These are phyloP conservation scores for Merops nubicus DNA, from an alignment of 2,113 vertebrate species.

Conservation along the genomic window DNA sequence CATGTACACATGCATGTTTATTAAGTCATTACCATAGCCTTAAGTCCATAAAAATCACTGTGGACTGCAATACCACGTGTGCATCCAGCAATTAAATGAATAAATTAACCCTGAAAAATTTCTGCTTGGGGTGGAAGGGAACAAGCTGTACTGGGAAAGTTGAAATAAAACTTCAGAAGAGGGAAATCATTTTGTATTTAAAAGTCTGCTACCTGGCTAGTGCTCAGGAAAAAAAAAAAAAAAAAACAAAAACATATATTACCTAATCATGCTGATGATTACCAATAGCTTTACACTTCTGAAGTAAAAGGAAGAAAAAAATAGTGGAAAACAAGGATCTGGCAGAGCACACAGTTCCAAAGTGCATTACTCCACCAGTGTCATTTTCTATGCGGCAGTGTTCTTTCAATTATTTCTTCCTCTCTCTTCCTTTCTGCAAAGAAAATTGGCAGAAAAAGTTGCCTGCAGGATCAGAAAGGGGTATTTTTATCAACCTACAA, in stretches of 20 bases:
- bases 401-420: conserved; percentile 74
- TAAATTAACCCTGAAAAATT: conserved; percentile 70
- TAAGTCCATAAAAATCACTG: conserved; percentile 66
- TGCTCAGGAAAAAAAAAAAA: not conserved
- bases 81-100: conserved; percentile 69
- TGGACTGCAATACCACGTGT: conserved; percentile 53
- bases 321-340: conserved; percentile 50
- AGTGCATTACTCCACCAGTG: conserved; percentile 41
- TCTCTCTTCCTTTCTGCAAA: conserved; percentile 62
- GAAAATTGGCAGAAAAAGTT: conserved; percentile 76
- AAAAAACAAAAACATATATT: not conserved
- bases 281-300: conserved; percentile 42
- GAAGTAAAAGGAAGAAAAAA: conserved; percentile 17
- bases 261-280: conserved; percentile 41
- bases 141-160: conserved; percentile 39
- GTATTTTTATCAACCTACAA: conserved; percentile 74
- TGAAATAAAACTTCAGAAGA: conserved; percentile 35
- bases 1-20: conserved; percentile 66
- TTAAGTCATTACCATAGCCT: conserved; percentile 69
- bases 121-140: conserved; percentile 48
- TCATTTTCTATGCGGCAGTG: conserved; percentile 55
- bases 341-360: conserved; percentile 12
- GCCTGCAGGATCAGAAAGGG: conserved; percentile 74
- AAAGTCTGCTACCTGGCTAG: conserved; percentile 45
- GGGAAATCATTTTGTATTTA: conserved; percentile 41